A percentile compares a stretch with the other conserved stretches of the same genome.
phyloP scores from a whole-genome alignment of 1,140 invertebrate genomes.

The Papilio polytes region DNA sequence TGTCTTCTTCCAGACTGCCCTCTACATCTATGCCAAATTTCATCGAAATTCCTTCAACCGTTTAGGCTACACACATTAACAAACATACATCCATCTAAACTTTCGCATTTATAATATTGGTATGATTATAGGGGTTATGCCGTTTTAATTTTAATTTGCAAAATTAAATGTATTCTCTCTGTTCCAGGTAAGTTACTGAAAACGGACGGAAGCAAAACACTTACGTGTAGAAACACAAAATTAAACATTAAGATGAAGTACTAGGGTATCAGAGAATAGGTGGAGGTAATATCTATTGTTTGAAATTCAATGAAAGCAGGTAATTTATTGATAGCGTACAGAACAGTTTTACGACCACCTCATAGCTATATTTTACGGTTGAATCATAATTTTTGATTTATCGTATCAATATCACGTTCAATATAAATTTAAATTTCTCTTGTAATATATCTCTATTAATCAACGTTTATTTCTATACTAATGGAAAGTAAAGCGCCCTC shows the following conservation, averaged over 20 bases:
- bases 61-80: no score
- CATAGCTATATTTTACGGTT: not conserved
- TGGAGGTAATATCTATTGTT: not conserved
- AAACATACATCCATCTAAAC: no score
- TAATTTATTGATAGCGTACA: constrained; percentile 13
- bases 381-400: constrained; percentile 27
- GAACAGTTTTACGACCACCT: constrained; percentile 7
- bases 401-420: constrained; percentile 3
- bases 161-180: no score
- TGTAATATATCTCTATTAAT: not conserved
- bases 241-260: not conserved
- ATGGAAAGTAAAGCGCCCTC: not conserved
- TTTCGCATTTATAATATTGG: no score
- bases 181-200: no score
- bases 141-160: no score
- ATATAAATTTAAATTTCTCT: constrained; percentile 1
- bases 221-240: no score
- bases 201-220: no score
- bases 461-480: not conserved
- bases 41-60: no score
- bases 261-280: not conserved
- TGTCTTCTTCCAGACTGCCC: no score
- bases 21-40: no score
- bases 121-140: no score
- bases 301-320: constrained; percentile 18